Conservation (phyloP, 2,888 invertebrate genomes). For the Dorcus hopei region DNA sequence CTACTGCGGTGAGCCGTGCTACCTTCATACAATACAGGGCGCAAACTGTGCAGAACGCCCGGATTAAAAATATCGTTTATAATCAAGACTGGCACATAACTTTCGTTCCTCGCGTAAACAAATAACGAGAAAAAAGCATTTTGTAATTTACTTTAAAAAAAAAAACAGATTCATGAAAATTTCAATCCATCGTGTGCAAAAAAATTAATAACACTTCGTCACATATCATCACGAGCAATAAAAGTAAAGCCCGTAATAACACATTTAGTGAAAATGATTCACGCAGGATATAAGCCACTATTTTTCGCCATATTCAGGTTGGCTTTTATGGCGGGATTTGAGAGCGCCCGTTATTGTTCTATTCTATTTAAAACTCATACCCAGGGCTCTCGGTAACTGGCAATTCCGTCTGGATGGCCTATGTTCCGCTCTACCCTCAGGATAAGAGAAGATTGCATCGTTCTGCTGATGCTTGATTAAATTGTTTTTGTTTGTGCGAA, state of each 20-base stretch:
- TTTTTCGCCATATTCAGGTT: slow-evolving; percentile 27
- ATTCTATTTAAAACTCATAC: slow-evolving; percentile 34
- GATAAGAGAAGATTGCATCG: slow-evolving; percentile 43
- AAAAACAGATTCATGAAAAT: no score
- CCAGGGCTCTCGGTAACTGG: slow-evolving; percentile 34
- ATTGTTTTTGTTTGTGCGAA: slow-evolving; percentile 40
- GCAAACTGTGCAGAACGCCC: slow-evolving; percentile 1
- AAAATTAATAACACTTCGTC: no score
- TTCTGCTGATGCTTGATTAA: slow-evolving; percentile 42
- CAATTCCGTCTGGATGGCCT: slow-evolving; percentile 34
- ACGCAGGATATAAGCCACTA: slow-evolving; percentile 15
- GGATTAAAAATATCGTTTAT: background rate
- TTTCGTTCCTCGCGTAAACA: no score
- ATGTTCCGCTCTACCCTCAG: slow-evolving; percentile 26
- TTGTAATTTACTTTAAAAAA: no score
- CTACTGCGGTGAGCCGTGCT: background rate
- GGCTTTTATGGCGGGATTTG: slow-evolving; percentile 20
- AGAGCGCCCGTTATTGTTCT: slow-evolving; percentile 31
- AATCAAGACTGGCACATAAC: background rate
- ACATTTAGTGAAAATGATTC: slow-evolving; percentile 15
- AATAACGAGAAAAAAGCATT: no score
- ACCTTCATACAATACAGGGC: slow-evolving; percentile 1
- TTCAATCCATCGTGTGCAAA: no score
- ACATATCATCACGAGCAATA: background rate
- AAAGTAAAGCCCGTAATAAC: background rate